Base-by-base conservation (phyloP, 2,888 invertebrate species). In the Axea sp. region DNA sequence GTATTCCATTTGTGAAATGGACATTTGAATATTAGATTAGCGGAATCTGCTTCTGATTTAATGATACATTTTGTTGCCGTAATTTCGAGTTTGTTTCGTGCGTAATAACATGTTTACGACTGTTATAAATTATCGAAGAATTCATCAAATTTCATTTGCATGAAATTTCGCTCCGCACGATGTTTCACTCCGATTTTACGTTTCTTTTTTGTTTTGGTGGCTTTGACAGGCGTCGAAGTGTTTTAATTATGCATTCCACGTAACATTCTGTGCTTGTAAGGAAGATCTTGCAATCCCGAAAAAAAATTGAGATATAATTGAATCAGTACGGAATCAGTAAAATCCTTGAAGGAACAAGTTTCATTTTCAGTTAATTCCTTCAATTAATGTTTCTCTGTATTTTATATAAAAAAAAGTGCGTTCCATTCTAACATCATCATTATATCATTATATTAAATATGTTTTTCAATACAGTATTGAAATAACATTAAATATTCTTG, bases 161-260 rank as follows among this genome's bases (percentile, higher is more conserved):
- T 49, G 57, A 19, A 71, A 64, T 57, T 64, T 47, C 30, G 8
- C 5, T 1, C 24, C 7, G 9, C 2, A 31, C 45, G 37, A 45
- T 14, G 12, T 45, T 64, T 47, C 57, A 43, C 14, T 53, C 26
- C 47, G 69, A 69, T 62, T 64, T 31, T n/a, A n/a, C n/a, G n/a
- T 17, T 3, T 9, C 1, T 35, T 57, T 57, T 68, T 59, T 37
- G 45, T 55, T 37, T 28, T 28, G 28, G 28, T 8, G 37, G 35
- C 8, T 55, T 72, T 72, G 49, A 51, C 64, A 43, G 41, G 26
- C 57, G 43, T 55, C 51, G 57, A 49, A 59, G 57, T 41, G 45
- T 30, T 72, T 64, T 33, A 64, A 72, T 72, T 71, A 64, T 57
- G 41, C 62, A 64, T 62, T 62, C 62, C 57, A 57, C 57, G 60